phyloP scores from a whole-genome alignment of 1,140 invertebrate species.

The Frieseomelitta varia region DNA sequence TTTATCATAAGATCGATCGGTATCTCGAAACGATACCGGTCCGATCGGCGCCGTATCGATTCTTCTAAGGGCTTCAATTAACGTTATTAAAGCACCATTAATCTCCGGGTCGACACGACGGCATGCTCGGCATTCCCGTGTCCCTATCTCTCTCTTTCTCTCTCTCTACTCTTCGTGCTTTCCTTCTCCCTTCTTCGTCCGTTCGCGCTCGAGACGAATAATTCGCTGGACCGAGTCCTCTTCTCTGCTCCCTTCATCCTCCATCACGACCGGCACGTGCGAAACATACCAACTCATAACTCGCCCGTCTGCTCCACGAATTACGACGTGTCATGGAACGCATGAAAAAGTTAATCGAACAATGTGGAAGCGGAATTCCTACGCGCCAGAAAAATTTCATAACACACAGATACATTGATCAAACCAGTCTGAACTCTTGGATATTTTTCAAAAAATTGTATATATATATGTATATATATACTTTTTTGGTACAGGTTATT shows the following conservation, averaged over 20 bases:
- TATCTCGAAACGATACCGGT: slow-evolving; percentile 79
- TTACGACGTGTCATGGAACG: slow-evolving; percentile 22
- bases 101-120: slow-evolving; percentile 75
- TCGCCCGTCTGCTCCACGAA: not conserved
- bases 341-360: slow-evolving; percentile 24
- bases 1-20: slow-evolving; percentile 82
- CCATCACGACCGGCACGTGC: slow-evolving; percentile 54
- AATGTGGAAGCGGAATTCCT: not conserved
- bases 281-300: slow-evolving; percentile 38
- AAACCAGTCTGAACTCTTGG: no score
- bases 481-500: no score
- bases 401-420: no score
- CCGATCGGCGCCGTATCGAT: slow-evolving; percentile 79
- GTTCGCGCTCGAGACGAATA: slow-evolving; percentile 34
- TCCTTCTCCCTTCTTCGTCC: slow-evolving; percentile 33
- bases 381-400: not conserved
- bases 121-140: slow-evolving; percentile 74
- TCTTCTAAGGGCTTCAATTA: slow-evolving; percentile 82
- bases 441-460: no score
- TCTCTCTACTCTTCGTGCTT: slow-evolving; percentile 30
- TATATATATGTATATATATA: no score
- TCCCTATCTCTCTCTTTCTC: slow-evolving; percentile 45
- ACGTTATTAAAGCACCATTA: slow-evolving; percentile 82
- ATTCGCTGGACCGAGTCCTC: slow-evolving; percentile 38
- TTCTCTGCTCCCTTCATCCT: slow-evolving; percentile 54